Conservation (phyloP, 2,888 invertebrate species). For the Mellilla xanthometata region DNA sequence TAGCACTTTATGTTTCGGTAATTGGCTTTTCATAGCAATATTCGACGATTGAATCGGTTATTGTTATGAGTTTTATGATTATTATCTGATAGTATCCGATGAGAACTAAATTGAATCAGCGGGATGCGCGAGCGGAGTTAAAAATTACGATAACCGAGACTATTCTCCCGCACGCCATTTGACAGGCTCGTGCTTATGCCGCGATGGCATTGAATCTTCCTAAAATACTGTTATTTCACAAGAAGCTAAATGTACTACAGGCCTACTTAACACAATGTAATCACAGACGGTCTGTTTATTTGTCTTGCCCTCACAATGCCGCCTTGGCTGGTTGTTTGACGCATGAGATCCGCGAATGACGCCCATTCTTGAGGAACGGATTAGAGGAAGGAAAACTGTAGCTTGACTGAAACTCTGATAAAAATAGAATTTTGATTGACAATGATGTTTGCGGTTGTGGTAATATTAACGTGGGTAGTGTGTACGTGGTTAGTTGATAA, state of each 20-base stretch:
- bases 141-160: too few relatives aligned
- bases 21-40: constrained; percentile 17
- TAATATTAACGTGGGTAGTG: too few relatives aligned
- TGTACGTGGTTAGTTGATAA: too few relatives aligned
- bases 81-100: constrained; percentile 1
- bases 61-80: constrained; percentile 12
- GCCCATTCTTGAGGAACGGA: neutral
- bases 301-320: constrained; percentile 16
- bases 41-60: constrained; percentile 9
- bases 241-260: constrained; percentile 9
- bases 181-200: too few relatives aligned
- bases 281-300: constrained; percentile 17
- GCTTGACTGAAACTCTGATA: neutral
- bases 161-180: too few relatives aligned
- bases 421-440: neutral
- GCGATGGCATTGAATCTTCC: constrained; percentile 7
- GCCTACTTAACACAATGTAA: constrained; percentile 17
- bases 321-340: constrained; percentile 16
- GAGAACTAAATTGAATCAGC: constrained; percentile 2
- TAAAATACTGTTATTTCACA: constrained; percentile 10
- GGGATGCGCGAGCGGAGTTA: too few relatives aligned
- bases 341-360: constrained; percentile 8
- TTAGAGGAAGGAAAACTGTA: neutral
- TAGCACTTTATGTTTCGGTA: constrained; percentile 11
- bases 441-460: too few relatives aligned